Conservation (phyloP, 2,113 vertebrate species). For the Myodes glareolus region DNA sequence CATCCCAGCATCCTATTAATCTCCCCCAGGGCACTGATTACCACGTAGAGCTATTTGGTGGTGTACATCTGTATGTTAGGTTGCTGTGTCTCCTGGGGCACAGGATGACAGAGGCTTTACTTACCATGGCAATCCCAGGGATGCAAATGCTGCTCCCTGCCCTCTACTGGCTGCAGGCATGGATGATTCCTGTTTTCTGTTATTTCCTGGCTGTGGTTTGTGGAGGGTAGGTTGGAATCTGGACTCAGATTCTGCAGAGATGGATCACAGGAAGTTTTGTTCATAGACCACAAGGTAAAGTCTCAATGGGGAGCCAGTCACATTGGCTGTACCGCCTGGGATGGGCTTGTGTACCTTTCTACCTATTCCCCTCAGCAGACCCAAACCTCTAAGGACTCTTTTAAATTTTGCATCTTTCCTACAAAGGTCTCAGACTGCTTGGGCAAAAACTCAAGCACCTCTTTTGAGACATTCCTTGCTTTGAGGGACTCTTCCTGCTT, state of each 20-base stretch:
- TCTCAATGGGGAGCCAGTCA: too few relatives aligned
- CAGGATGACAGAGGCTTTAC: not conserved
- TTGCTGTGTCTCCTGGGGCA: not conserved
- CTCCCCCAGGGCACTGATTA: not conserved
- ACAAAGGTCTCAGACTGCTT: not conserved
- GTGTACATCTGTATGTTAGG: not conserved
- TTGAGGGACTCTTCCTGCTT: not conserved
- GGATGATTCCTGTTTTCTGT: not conserved
- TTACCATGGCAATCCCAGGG: not conserved
- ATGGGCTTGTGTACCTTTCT: not conserved
- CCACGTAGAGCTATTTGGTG: not conserved
- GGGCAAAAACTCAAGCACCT: not conserved
- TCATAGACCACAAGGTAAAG: not conserved
- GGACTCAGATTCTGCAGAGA: not conserved
- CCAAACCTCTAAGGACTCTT: not conserved
- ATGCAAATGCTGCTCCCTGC: not conserved
- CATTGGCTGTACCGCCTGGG: rapidly evolving
- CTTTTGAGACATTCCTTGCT: not conserved
- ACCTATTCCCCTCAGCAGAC: not conserved
- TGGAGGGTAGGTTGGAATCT: not conserved
- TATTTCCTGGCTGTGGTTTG: not conserved
- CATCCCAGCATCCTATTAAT: not conserved
- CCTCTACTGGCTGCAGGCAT: not conserved
- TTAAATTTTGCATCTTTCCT: not conserved
- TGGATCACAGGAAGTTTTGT: not conserved